Percentiles rank a stretch among this genome's conserved stretches.
These are phyloP conservation scores for Zosterops japonicus DNA, from an alignment of 2,113 vertebrate species.

Conservation along the genomic window DNA sequence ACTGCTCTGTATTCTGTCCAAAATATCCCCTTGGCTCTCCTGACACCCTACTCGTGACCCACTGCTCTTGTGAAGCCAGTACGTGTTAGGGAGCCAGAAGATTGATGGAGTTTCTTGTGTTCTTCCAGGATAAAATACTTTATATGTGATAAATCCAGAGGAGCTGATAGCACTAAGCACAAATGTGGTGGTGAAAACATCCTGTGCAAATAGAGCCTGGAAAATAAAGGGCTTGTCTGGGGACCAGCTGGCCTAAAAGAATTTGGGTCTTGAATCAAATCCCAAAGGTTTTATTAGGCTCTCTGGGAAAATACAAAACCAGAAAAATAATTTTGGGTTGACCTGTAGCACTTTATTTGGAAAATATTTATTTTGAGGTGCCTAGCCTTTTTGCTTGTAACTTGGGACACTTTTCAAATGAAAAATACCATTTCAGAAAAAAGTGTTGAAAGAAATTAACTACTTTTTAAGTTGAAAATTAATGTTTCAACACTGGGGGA, in stretches of 20 bases:
- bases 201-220: not conserved
- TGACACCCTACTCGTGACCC: not conserved
- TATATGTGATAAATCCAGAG: not conserved
- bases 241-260: not conserved
- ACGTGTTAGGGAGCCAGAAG: not conserved
- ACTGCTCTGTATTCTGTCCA: not conserved
- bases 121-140: not conserved
- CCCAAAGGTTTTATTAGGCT: not conserved
- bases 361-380: constrained; percentile 1
- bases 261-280: not conserved
- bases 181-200: not conserved
- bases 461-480: not conserved
- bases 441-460: not conserved
- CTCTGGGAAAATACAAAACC: not conserved
- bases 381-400: not conserved
- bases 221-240: not conserved
- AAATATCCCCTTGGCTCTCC: not conserved
- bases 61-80: not conserved
- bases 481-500: not conserved
- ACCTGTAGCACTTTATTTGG: not conserved
- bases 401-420: not conserved
- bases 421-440: not conserved
- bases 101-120: not conserved
- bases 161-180: not conserved
- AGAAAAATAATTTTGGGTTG: not conserved